phyloP scores from a whole-genome alignment of 2,888 invertebrate species.

The Athrips mouffetella region DNA sequence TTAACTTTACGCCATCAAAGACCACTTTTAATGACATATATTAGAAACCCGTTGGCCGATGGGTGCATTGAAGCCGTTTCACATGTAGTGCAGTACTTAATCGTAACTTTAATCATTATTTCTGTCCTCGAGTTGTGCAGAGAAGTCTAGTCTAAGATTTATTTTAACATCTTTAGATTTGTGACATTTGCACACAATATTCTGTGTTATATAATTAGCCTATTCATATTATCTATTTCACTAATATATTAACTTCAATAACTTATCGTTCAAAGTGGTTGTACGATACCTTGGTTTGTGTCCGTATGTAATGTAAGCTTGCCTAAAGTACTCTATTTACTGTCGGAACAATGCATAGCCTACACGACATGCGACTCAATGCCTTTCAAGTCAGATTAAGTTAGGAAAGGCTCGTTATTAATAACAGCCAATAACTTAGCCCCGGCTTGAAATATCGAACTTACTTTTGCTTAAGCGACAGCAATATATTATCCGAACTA shows the following conservation, averaged over 20 bases:
- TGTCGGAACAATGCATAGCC: conserved; percentile 61
- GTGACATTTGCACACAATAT: neutral
- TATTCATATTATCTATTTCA: conserved; percentile 6
- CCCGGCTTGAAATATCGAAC: conserved; percentile 71
- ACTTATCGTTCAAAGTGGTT: neutral
- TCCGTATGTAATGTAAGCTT: neutral
- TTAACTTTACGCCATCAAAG: conserved; percentile 4
- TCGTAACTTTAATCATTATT: neutral
- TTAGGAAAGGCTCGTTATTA: conserved; percentile 73
- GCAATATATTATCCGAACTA: conserved; percentile 65
- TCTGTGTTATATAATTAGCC: neutral
- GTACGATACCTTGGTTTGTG: conserved; percentile 9
- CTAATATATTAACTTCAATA: neutral
- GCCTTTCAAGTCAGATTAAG: conserved; percentile 76
- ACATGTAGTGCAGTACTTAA: neutral
- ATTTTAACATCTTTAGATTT: conserved; percentile 4
- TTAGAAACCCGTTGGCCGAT: conserved; percentile 2
- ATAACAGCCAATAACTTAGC: conserved; percentile 75
- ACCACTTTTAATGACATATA: neutral
- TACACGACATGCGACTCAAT: conserved; percentile 65
- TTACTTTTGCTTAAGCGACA: conserved; percentile 74
- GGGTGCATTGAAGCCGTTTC: neutral
- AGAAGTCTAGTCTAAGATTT: neutral
- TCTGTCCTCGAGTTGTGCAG: conserved; percentile 2
- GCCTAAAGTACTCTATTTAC: conserved; percentile 54